Evolutionary conservation across 2,797 vertebrate genomes (phyloP), one percentile per base, ranked within the genome.

Genomic region (Darevskia nairensis): DNA sequence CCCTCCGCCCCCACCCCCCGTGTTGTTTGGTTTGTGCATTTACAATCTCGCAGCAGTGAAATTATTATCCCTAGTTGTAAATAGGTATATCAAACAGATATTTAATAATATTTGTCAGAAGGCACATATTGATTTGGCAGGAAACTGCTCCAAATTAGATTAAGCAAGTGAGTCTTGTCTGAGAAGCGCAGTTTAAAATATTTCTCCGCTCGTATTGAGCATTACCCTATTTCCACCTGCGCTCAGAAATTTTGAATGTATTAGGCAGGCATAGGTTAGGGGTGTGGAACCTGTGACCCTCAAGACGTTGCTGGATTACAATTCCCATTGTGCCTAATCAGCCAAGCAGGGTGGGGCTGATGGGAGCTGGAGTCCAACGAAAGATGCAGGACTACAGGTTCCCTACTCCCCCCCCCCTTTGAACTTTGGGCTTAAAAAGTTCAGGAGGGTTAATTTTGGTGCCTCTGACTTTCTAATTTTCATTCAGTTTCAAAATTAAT

Each of bases 11-110:
- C 94, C 95, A 35, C 95, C 41, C 35, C 39, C 35, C 44, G 15
- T 82, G 32, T n/a, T n/a, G n/a, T 89, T 75, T 85, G 66, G 69
- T 89, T 89, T 94, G 93, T 94, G 95, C 95, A 96, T 96, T 97
- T 96, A 96, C 96, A 97, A 96, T 95, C 93, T 94, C 91, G 92
- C 95, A 96, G 95, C 95, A 96, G 95, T 79, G 94, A 96, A 96
- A 97, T 97, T 96, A 96, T 96, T 97, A 96, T 96, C 88, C 96
- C 92, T 93, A 96, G 95, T 97, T 97, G 96, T 96, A 97, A 97
- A 97, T 97, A 96, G 96, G 95, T 95, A 86, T 89, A 97, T 96
- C 96, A 96, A 95, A 93, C 94, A 97, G 97, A 97, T 96, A 97
- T 96, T 97, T 97, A 96, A 97, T 97, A 97, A 97, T 95, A 95